phyloP scores from a whole-genome alignment of 2,113 vertebrate species.

The Gila orcuttii region DNA sequence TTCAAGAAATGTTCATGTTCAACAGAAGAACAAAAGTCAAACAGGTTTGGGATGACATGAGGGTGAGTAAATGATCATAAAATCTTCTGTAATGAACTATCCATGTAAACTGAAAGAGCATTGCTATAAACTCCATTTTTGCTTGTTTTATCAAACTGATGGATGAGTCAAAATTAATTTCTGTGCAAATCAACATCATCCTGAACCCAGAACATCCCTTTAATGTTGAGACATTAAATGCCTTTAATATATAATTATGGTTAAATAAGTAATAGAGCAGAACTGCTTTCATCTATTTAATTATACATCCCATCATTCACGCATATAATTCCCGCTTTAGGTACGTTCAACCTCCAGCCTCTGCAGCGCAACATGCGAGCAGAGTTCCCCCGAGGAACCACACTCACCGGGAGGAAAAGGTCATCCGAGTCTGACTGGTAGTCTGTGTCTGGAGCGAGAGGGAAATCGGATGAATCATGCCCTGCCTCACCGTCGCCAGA shows the following conservation, averaged over 20 bases:
- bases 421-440: slow-evolving; percentile 85
- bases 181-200: neutral
- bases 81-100: neutral
- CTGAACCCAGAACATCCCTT: slow-evolving; percentile 16
- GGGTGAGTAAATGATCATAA: neutral
- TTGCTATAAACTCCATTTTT: neutral
- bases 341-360: neutral
- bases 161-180: neutral
- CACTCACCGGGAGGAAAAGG: slow-evolving; percentile 83
- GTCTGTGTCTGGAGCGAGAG: slow-evolving; percentile 72
- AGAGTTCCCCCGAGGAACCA: neutral
- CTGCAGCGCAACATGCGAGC: slow-evolving; percentile 3
- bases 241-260: neutral
- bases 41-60: neutral
- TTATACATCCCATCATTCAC: slow-evolving; percentile 14
- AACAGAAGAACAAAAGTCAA: no score
- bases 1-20: no score
- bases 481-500: slow-evolving; percentile 83
- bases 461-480: slow-evolving; percentile 75
- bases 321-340: neutral
- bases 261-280: slow-evolving; percentile 9
- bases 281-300: slow-evolving; percentile 9
- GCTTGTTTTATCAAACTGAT: neutral
- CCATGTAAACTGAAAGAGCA: neutral
- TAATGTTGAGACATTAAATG: neutral